Evolutionary conservation across 2,113 vertebrate genomes (phyloP), one percentile per base, ranked within the genome.

Genomic region (Pipa parva): DNA sequence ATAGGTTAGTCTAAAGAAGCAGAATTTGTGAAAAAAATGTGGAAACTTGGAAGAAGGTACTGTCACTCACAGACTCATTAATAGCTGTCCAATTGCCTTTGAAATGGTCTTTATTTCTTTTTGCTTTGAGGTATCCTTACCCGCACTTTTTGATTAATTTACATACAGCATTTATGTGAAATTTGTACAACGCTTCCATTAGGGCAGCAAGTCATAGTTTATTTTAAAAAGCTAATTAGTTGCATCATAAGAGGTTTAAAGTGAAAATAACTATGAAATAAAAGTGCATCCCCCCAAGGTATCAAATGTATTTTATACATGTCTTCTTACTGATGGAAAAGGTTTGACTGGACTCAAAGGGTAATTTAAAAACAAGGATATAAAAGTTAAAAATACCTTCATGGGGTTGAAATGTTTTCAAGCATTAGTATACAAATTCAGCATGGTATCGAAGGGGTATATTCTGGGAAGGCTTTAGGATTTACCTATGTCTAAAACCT

Each of bases 241-340:
- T 76, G 83, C 82, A 85, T 88, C 84, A 89, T 90, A 89, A 78
- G 71, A 74, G 0, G 49, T 49, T 79, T 82, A n/a, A n/a, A n/a
- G n/a, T n/a, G n/a, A n/a, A n/a, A n/a, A n/a, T n/a, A n/a, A n/a
- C n/a, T n/a, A n/a, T n/a, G n/a, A n/a, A n/a, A n/a, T n/a, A n/a
- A n/a, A 31, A 11, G 31, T 52, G 24, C 54, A 73, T 85, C 84
- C 80, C 78, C 71, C 61, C 72, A 79, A 80, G 56, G 51, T 45
- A 73, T 9, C 27, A 33, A 42, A 74, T 71, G 63, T 75, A 62
- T 78, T 73, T 77, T 37, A 59, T 74, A 3, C 75, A 1, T 80
- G 83, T 85, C 79, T 71, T 73, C 73, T 76, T 77, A 74, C 79
- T 71, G 61, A 56, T 67, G 72, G 63, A 72, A 80, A 79, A 76